Evolutionary conservation across 2,113 vertebrate species (phyloP).

Genomic region (Chaetodon trifascialis): DNA sequence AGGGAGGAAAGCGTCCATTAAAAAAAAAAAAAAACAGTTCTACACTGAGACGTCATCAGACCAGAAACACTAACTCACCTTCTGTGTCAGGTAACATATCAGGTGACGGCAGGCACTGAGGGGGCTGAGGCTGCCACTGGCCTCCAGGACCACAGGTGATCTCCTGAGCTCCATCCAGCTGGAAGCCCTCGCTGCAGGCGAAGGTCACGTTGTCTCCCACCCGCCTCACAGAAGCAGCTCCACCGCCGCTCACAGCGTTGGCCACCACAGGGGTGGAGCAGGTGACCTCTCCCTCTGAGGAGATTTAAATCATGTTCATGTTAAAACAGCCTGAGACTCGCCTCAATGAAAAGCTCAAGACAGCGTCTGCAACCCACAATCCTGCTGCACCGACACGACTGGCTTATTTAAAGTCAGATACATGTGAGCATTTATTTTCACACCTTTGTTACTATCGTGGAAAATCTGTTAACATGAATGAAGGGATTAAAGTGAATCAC

Average conservation of each 20-base stretch:
- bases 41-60: neutral
- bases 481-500: neutral
- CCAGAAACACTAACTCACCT: neutral
- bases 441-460: neutral
- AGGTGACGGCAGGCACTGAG: conserved; percentile 47
- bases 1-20: neutral
- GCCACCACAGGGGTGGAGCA: conserved; percentile 63
- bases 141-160: conserved; percentile 63
- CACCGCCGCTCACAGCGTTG: conserved; percentile 35
- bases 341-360: too few relatives aligned
- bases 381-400: too few relatives aligned
- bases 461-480: conserved; percentile 2
- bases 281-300: conserved; percentile 44
- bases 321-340: neutral
- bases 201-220: conserved; percentile 53
- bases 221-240: neutral
- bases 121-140: conserved; percentile 66
- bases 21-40: fast-evolving
- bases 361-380: too few relatives aligned
- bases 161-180: conserved; percentile 51
- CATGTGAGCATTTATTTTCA: neutral
- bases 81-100: neutral
- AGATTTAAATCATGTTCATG: neutral
- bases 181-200: conserved; percentile 65
- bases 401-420: neutral